Conservation (phyloP, 2,888 invertebrate genomes). For the Troides helena region DNA sequence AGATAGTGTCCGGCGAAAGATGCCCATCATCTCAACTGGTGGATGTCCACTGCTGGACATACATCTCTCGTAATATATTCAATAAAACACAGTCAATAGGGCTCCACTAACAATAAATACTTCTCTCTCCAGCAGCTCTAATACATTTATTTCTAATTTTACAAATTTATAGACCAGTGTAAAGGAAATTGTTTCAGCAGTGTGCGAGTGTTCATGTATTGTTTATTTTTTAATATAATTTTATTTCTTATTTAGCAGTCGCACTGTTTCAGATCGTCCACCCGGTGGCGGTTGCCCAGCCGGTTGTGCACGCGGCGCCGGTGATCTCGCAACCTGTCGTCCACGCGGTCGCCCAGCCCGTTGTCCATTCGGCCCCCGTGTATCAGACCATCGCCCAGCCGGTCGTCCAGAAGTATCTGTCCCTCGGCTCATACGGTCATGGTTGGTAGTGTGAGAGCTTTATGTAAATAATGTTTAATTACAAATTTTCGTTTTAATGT, state of each 20-base stretch:
- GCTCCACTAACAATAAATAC: no score
- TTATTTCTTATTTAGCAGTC: neutral
- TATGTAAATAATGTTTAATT: constrained; percentile 47
- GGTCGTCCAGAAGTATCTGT: constrained; percentile 40
- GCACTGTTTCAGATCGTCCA: constrained; percentile 46
- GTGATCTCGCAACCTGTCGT: constrained; percentile 48
- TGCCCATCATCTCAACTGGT: no score
- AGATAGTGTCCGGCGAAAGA: no score
- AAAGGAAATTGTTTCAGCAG: no score
- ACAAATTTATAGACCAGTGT: no score
- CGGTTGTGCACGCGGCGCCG: constrained; percentile 29
- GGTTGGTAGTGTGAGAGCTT: constrained; percentile 56
- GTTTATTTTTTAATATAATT: neutral
- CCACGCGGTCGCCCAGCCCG: constrained; percentile 50
- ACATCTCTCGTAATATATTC: no score
- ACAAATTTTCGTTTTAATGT: constrained; percentile 32
- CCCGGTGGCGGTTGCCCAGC: constrained; percentile 33
- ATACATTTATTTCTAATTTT: no score
- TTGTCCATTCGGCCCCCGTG: constrained; percentile 53
- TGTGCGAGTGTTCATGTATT: neutral
- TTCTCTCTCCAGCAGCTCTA: no score
- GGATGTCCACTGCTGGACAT: no score
- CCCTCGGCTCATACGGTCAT: constrained; percentile 50
- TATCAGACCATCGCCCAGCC: constrained; percentile 56
- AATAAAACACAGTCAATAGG: no score